Conservation (phyloP, 2,797 vertebrate species). For the Chiroxiphia lanceolata region DNA sequence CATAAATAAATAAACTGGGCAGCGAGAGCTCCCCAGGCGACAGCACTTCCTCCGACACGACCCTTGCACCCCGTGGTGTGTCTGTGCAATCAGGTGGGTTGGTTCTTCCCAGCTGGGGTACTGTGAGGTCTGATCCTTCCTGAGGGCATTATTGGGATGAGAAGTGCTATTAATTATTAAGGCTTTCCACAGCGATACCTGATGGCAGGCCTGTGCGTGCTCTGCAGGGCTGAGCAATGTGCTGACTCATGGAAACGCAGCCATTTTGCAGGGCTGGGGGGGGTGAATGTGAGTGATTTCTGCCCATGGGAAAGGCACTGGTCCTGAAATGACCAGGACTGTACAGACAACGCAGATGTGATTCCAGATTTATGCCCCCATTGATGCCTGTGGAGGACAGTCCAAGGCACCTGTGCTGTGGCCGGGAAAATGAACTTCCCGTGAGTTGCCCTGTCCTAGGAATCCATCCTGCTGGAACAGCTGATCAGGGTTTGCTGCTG, state of each 20-base stretch:
- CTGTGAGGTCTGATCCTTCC: neutral
- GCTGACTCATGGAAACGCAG: neutral
- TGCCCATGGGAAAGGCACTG: neutral
- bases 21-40: neutral
- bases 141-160: constrained; percentile 11
- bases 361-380: neutral
- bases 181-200: neutral
- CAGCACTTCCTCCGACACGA: neutral
- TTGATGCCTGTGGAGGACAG: neutral
- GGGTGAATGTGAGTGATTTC: neutral
- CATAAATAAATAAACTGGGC: neutral
- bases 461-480: neutral
- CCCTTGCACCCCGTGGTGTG: neutral
- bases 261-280: neutral
- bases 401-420: neutral
- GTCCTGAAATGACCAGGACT: neutral
- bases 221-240: neutral
- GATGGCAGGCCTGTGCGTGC: neutral
- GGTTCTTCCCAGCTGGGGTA: neutral
- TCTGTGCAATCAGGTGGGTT: neutral
- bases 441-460: neutral
- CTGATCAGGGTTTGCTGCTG: neutral
- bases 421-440: neutral
- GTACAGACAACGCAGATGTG: neutral
- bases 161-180: constrained; percentile 54